These are phyloP conservation scores for Malaclemys terrapin DNA, from an alignment of 2,113 vertebrate genomes.

Conservation along the genomic window DNA sequence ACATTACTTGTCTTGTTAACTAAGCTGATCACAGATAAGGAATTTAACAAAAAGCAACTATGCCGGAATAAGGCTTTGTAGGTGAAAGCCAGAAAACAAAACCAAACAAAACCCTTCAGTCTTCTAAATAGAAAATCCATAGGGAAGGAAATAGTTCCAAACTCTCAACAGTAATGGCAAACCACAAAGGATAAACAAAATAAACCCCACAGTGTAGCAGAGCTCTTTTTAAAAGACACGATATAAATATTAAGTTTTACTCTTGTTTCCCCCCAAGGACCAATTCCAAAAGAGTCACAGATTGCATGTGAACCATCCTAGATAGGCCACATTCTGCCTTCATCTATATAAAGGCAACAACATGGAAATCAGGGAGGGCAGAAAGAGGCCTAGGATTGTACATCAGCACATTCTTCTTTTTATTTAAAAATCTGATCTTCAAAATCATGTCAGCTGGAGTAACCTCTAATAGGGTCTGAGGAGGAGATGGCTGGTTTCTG, in stretches of 20 bases:
- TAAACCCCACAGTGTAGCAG: neutral
- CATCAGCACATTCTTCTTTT: neutral
- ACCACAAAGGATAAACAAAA: neutral
- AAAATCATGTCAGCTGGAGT: neutral
- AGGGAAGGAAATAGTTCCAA: neutral
- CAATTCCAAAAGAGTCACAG: neutral
- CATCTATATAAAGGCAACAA: neutral
- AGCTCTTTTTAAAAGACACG: neutral
- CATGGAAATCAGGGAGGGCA: neutral
- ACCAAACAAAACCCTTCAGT: neutral
- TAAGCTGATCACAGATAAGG: neutral
- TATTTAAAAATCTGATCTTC: neutral
- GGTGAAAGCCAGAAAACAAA: neutral
- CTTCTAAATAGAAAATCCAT: neutral
- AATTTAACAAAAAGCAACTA: neutral
- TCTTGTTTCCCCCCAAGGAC: neutral
- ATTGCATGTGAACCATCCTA: neutral
- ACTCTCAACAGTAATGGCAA: neutral
- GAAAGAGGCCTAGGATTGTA: neutral
- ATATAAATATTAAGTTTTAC: neutral
- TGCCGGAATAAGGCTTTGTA: neutral
- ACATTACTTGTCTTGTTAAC: neutral
- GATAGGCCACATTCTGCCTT: neutral
- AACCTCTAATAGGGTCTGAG: neutral
- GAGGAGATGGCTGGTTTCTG: neutral